Evolutionary conservation across 2,888 invertebrate species (phyloP), one percentile per base, ranked within the genome.

Genomic region (Octodonta nipae): DNA sequence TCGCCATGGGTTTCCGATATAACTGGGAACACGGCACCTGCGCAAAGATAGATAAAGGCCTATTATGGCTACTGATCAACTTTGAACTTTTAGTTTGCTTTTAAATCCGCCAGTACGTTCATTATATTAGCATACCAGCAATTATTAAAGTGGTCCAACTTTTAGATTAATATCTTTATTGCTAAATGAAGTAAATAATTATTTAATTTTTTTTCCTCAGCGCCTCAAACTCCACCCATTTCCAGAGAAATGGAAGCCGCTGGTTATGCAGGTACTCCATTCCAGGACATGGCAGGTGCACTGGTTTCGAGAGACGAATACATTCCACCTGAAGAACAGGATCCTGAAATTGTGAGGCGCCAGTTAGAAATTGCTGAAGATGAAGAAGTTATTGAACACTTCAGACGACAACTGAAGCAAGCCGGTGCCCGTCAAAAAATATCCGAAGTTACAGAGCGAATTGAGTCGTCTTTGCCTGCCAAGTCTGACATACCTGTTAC

Each of bases 401-500:
- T 35, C 13, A 35, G 32, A 11, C 20, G 22, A 8, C 32, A 32
- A 10, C 16, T 29, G 13, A 24, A 15, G 6, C 13, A 27, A 16
- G 24, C 26, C 8, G 27, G 11, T 6, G 11, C 24, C 6, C 27
- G 31, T 8, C 30, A 33, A 17, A 12, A 25, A 15, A 4, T 36
- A 5, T 6, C 30, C 4, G 15, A 20, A 15, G 28, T 27, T 5
- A 15, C 15, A 6, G 10, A 30, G 20, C 30, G 20, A n/a, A 25
- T 31, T 2, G n/a, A 15, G n/a, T 17, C 27, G 5, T 26, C 30
- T 5, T 28, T 41, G 22, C 44, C 46, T 8, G 45, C 44, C 0
- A 20, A 31, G 13, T 33, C 35, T 3, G 44, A 44, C 10, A 39
- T 49, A 29, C 49, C 47, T 7, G 33, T 46, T 4, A 45, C 46